A percentile compares a stretch with the other conserved stretches of the same genome.
These are phyloP conservation scores for Ibidorhyncha struthersii DNA, from an alignment of 2,113 vertebrate species.

Conservation along the genomic window DNA sequence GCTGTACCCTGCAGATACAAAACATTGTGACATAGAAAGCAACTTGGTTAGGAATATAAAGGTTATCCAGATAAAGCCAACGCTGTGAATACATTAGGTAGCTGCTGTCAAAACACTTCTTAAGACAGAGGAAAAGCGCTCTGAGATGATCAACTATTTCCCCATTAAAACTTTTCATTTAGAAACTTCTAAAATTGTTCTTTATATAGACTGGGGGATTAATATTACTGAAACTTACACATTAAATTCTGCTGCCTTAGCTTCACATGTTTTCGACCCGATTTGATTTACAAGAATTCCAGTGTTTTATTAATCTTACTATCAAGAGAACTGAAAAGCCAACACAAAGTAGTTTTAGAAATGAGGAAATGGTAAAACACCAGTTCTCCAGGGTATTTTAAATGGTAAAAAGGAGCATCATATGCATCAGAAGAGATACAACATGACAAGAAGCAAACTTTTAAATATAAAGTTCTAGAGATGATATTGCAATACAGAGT, in stretches of 20 bases:
- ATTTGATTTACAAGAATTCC: constrained; percentile 60
- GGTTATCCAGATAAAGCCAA: not conserved
- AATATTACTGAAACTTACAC: constrained; percentile 5
- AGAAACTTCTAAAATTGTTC: constrained; percentile 5
- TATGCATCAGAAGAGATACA: constrained; percentile 52
- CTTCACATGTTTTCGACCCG: constrained; percentile 32
- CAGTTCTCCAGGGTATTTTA: constrained; percentile 57
- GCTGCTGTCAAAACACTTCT: not conserved
- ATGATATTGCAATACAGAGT: not conserved
- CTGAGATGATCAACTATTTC: not conserved
- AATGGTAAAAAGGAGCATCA: constrained; percentile 53
- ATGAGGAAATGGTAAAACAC: constrained; percentile 55
- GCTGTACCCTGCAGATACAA: not conserved
- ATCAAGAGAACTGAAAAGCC: constrained; percentile 60
- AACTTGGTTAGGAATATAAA: not conserved
- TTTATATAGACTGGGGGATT: not conserved
- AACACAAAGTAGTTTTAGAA: constrained; percentile 66
- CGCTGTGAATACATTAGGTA: not conserved
- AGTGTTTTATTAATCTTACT: constrained; percentile 67
- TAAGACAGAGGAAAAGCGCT: not conserved
- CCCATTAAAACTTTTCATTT: not conserved
- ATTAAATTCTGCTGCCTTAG: constrained; percentile 45
- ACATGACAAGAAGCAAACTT: constrained; percentile 54
- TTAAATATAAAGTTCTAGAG: constrained; percentile 24
- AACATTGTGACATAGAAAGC: not conserved